Conservation (phyloP, 2,888 invertebrate genomes). For the Malacosoma neustria region DNA sequence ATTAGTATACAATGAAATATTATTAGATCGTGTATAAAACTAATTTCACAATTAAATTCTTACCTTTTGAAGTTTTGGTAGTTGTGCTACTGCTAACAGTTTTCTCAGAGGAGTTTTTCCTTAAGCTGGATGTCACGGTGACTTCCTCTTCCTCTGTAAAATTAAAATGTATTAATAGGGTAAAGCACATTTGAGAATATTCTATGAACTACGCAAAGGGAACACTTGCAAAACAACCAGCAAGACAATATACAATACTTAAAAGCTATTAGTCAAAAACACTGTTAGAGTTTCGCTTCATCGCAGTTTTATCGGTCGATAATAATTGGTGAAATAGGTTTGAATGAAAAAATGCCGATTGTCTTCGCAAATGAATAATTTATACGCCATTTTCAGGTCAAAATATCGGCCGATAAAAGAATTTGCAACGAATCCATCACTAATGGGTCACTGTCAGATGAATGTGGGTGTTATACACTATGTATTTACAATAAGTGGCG, state of each 20-base stretch:
- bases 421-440: background rate
- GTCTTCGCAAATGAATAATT: background rate
- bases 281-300: constrained; percentile 25
- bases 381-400: background rate
- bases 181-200: too few species aligned
- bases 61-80: constrained; percentile 77
- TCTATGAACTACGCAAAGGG: constrained; percentile 24
- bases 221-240: constrained; percentile 53
- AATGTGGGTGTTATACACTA: constrained; percentile 42
- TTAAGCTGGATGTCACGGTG: constrained; percentile 63
- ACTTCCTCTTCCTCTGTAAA: constrained; percentile 63
- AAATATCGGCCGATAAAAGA: background rate
- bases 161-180: too few species aligned
- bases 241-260: constrained; percentile 56
- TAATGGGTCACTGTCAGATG: constrained; percentile 45
- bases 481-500: constrained; percentile 46
- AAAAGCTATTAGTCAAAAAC: constrained; percentile 68
- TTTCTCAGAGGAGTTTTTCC: constrained; percentile 69
- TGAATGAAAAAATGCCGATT: background rate
- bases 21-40: background rate
- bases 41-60: constrained; percentile 2
- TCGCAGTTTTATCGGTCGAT: background rate
- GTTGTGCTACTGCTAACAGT: constrained; percentile 74
- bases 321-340: background rate
- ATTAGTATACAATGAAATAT: too few species aligned